A percentile compares a stretch with the other conserved stretches of the same genome.
phyloP scores from a whole-genome alignment of 2,888 invertebrate species.

The Drosophila demipolita region DNA sequence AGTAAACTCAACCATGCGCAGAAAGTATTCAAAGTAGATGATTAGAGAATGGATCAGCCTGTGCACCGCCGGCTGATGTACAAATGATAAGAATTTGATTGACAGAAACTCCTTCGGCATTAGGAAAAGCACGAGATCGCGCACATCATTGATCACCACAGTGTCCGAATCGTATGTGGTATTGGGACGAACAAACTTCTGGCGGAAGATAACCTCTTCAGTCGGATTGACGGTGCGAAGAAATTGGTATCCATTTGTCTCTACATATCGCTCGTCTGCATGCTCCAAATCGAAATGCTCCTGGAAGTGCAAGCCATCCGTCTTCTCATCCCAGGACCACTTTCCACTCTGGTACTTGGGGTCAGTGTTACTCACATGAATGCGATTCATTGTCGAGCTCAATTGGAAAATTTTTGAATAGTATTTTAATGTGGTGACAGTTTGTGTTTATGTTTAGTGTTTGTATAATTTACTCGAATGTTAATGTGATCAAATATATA shows the following conservation, averaged over 20 bases:
- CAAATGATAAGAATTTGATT: background rate
- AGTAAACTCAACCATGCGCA: slow-evolving; percentile 81
- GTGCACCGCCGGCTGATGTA: slow-evolving; percentile 18
- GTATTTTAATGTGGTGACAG: background rate
- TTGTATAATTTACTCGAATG: background rate
- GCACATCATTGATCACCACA: slow-evolving; percentile 18
- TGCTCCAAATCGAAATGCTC: slow-evolving; percentile 15
- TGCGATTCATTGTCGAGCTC: slow-evolving; percentile 9
- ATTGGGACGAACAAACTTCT: slow-evolving; percentile 2
- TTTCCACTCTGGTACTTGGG: slow-evolving; percentile 29
- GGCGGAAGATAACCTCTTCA: slow-evolving; percentile 22
- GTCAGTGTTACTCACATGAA: slow-evolving; percentile 1
- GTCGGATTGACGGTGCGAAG: slow-evolving; percentile 24
- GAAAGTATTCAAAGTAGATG: slow-evolving; percentile 83
- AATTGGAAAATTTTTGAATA: background rate
- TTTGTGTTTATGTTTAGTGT: background rate
- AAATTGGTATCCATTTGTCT: slow-evolving; percentile 19
- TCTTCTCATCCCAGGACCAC: slow-evolving; percentile 21
- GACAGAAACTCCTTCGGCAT: slow-evolving; percentile 26
- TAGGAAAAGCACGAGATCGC: slow-evolving; percentile 20
- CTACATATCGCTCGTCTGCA: slow-evolving; percentile 10
- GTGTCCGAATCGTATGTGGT: slow-evolving; percentile 10
- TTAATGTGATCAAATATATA: background rate
- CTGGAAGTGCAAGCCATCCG: slow-evolving; percentile 3
- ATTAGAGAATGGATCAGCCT: slow-evolving; percentile 76